phyloP scores from a whole-genome alignment of 2,797 vertebrate species.

The Cynodonichthys magdalenae region DNA sequence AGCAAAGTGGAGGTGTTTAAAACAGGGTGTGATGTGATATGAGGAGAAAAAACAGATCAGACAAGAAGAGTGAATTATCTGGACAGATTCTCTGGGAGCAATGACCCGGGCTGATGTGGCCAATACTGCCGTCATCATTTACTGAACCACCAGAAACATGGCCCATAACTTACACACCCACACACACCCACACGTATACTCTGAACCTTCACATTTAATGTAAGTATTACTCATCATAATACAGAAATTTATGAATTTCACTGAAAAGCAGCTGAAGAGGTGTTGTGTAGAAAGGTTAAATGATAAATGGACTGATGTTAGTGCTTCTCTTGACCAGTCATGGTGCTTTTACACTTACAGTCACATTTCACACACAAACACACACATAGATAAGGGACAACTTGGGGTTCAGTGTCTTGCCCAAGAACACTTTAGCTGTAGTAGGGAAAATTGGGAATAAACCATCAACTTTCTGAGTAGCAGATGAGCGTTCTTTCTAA shows the following conservation, averaged over 20 bases:
- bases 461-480: no score
- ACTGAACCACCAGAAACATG: conserved; percentile 63
- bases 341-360: no score
- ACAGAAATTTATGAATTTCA: conserved; percentile 58
- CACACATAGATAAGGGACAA: no score
- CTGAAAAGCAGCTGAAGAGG: conserved; percentile 36
- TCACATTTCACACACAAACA: no score
- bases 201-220: conserved; percentile 48
- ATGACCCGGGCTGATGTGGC: conserved; percentile 67
- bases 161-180: conserved; percentile 47
- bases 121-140: conserved; percentile 67
- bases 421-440: no score
- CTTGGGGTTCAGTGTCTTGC: no score
- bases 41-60: conserved; percentile 48
- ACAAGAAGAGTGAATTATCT: conserved; percentile 69
- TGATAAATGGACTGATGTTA: no score
- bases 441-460: no score
- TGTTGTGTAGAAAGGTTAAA: no score
- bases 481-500: no score
- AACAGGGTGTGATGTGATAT: conserved; percentile 45
- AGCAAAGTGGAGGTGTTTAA: conserved; percentile 13
- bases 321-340: no score
- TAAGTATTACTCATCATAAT: conserved; percentile 69
- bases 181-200: conserved; percentile 6
- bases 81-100: conserved; percentile 59